These are phyloP conservation scores for Gopherus flavomarginatus DNA, from an alignment of 2,113 vertebrate genomes.

Conservation along the genomic window DNA sequence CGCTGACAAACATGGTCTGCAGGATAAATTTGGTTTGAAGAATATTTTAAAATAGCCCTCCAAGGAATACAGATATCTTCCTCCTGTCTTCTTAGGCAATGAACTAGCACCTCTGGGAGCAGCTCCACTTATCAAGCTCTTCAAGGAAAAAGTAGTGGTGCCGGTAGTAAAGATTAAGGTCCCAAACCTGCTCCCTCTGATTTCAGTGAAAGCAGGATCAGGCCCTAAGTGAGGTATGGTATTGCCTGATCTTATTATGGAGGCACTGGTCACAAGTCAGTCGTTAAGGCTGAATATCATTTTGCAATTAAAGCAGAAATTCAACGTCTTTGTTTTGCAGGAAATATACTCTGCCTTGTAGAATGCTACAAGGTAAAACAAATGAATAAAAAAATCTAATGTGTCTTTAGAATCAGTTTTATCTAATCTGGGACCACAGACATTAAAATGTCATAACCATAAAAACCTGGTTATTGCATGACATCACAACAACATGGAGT, in stretches of 20 bases:
- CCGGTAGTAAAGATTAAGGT: not conserved
- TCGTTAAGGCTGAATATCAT: slow-evolving; percentile 30
- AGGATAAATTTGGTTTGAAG: not conserved
- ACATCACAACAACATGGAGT: slow-evolving; percentile 1
- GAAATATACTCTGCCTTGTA: slow-evolving; percentile 13
- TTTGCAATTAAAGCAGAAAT: slow-evolving; percentile 50
- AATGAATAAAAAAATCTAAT: slow-evolving; percentile 9
- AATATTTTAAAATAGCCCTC: slow-evolving; percentile 9
- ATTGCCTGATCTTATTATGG: slow-evolving; percentile 10
- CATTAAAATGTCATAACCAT: slow-evolving; percentile 14
- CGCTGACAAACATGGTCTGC: not conserved
- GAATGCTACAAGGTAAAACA: not conserved
- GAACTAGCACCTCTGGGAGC: slow-evolving; percentile 17
- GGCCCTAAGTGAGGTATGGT: slow-evolving; percentile 47
- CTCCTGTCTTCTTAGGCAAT: not conserved
- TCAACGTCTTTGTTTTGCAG: slow-evolving; percentile 12
- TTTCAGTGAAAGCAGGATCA: slow-evolving; percentile 47
- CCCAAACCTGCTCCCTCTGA: not conserved
- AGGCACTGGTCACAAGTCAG: slow-evolving; percentile 37
- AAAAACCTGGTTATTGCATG: not conserved
- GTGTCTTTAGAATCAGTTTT: not conserved
- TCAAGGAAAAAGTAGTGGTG: not conserved
- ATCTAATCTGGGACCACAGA: slow-evolving; percentile 17
- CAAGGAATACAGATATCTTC: slow-evolving; percentile 1
- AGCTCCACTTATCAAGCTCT: not conserved